These are phyloP conservation scores for Prorops nasuta DNA, from an alignment of 1,140 invertebrate species.

Conservation along the genomic window DNA sequence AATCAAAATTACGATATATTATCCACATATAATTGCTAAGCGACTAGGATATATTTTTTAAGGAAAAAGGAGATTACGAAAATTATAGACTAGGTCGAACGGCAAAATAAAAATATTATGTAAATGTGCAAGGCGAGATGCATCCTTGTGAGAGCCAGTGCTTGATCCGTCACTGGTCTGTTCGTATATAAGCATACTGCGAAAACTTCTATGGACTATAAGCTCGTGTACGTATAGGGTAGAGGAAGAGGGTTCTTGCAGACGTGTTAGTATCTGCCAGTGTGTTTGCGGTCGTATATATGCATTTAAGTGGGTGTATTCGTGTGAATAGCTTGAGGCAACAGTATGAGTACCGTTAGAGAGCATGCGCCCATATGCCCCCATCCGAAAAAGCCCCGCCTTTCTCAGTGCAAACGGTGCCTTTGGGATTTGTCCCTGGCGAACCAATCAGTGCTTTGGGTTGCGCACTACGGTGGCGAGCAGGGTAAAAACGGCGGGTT, in stretches of 20 bases:
- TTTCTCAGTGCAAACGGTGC: conserved; percentile 37
- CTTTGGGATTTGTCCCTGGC: conserved; percentile 49
- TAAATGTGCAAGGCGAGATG: no score
- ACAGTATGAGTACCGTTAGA: conserved; percentile 33
- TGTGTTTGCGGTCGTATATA: background rate
- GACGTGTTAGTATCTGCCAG: background rate
- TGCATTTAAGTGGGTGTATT: background rate
- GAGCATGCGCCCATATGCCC: conserved; percentile 36
- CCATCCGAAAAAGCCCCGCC: conserved; percentile 36
- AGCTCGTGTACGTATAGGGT: conserved; percentile 12
- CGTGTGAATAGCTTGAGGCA: background rate
- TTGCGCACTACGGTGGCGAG: conserved; percentile 13
- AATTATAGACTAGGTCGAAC: no score
- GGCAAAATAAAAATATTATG: no score
- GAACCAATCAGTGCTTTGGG: conserved; percentile 36
- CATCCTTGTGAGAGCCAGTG: no score
- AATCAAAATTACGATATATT: no score
- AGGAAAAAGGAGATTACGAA: no score
- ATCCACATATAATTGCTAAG: no score
- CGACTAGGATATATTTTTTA: no score
- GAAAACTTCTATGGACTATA: conserved; percentile 26
- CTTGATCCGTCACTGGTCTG: background rate
- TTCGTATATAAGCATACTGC: conserved; percentile 10
- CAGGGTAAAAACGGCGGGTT: conserved; percentile 15
- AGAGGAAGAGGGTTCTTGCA: background rate